These are phyloP conservation scores for Euura saliciscinereae DNA, from an alignment of 1,140 invertebrate genomes.

Conservation along the genomic window DNA sequence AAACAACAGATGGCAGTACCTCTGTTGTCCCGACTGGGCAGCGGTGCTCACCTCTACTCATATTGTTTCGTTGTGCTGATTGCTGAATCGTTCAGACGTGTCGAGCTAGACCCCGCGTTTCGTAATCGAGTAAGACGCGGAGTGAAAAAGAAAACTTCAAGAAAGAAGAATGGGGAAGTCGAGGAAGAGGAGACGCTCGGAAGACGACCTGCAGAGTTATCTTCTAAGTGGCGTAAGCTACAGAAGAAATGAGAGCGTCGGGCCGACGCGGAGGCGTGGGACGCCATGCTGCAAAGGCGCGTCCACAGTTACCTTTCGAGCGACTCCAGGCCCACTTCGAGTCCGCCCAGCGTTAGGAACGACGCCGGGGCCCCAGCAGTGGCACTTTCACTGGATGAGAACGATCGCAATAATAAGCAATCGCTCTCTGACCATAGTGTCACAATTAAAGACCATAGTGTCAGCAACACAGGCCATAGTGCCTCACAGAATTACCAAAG, in stretches of 20 bases:
- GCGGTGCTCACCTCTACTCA: not conserved
- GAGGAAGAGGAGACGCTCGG: not conserved
- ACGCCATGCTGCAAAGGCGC: not conserved
- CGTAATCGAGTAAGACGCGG: not conserved
- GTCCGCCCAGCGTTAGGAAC: not conserved
- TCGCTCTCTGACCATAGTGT: not conserved
- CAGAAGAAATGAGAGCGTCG: not conserved
- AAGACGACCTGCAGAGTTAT: not conserved
- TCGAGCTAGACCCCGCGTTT: not conserved
- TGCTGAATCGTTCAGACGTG: not conserved
- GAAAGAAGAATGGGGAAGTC: not conserved
- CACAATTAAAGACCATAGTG: not conserved
- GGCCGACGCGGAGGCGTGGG: not conserved
- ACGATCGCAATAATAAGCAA: not conserved
- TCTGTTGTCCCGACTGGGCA: not conserved
- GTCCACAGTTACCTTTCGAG: not conserved
- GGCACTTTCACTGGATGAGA: not conserved
- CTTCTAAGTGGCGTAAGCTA: not conserved
- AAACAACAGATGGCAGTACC: not conserved
- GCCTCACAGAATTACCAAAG: not conserved
- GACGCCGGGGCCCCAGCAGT: not conserved
- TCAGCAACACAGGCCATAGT: not conserved
- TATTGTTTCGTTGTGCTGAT: constrained; percentile 3
- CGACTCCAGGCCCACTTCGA: not conserved
- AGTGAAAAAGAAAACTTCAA: not conserved